Evolutionary conservation across 2,888 invertebrate species (phyloP).

Genomic region (Epinotia bilunana): DNA sequence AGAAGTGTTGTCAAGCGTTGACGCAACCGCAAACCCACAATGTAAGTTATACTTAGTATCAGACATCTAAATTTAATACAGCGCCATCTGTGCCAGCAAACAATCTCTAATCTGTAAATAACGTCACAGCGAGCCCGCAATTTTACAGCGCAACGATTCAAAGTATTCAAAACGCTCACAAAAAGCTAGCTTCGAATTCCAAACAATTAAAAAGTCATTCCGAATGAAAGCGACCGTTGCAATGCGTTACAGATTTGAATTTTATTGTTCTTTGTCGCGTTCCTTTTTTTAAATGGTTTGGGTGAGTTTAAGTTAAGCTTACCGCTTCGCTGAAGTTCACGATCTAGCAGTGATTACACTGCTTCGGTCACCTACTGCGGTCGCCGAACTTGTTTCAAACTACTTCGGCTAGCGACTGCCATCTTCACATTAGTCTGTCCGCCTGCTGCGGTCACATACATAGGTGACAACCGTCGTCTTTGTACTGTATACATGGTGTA

Average conservation of each 20-base stretch:
- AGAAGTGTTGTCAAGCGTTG: too few relatives aligned
- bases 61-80: not conserved
- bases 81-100: slow-evolving; percentile 11
- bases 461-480: too few relatives aligned
- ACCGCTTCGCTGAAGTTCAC: not conserved
- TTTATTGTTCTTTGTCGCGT: slow-evolving; percentile 24
- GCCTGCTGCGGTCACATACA: too few relatives aligned
- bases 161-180: slow-evolving; percentile 66
- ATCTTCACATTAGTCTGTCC: too few relatives aligned
- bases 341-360: too few relatives aligned
- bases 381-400: too few relatives aligned
- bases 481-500: too few relatives aligned
- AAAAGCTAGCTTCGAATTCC: slow-evolving; percentile 63
- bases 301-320: slow-evolving; percentile 15
- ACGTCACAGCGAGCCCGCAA: slow-evolving; percentile 35
- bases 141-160: slow-evolving; percentile 47
- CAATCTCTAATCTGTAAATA: not conserved
- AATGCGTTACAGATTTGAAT: slow-evolving; percentile 55
- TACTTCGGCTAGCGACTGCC: too few relatives aligned
- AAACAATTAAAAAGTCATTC: slow-evolving; percentile 74
- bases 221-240: slow-evolving; percentile 58
- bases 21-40: too few relatives aligned
- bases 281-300: slow-evolving; percentile 11
- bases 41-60: not conserved
- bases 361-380: too few relatives aligned